phyloP scores from a whole-genome alignment of 1,140 invertebrate species.

The Charaxes varanes region DNA sequence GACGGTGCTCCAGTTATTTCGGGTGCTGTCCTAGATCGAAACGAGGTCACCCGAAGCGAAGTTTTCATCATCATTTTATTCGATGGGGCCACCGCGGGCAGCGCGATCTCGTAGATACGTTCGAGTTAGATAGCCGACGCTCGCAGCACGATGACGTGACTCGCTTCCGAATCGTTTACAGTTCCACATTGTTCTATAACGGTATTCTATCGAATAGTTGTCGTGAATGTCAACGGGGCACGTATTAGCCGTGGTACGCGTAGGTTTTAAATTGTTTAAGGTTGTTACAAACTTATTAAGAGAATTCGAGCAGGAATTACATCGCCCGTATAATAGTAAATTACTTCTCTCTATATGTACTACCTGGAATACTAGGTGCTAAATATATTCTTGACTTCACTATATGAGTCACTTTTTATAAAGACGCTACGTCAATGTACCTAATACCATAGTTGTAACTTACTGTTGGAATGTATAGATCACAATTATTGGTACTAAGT shows the following conservation, averaged over 20 bases:
- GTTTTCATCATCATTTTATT: conserved; percentile 66
- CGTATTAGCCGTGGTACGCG: conserved; percentile 4
- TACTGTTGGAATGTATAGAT: neutral
- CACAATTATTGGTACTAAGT: conserved; percentile 17
- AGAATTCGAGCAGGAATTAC: neutral
- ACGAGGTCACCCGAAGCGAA: conserved; percentile 55
- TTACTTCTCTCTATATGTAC: too few relatives aligned
- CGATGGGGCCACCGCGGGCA: conserved; percentile 57
- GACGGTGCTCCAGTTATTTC: conserved; percentile 69
- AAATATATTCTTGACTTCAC: too few relatives aligned
- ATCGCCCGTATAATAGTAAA: conserved; percentile 12
- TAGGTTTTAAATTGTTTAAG: too few relatives aligned
- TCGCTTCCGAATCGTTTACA: conserved; percentile 26
- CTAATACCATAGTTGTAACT: conserved; percentile 9
- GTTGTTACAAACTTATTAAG: neutral
- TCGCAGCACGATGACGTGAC: conserved; percentile 25
- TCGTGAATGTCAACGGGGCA: neutral
- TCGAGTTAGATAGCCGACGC: conserved; percentile 34
- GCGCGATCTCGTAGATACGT: conserved; percentile 41
- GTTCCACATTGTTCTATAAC: conserved; percentile 26
- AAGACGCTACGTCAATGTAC: neutral
- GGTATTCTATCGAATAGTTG: conserved; percentile 22
- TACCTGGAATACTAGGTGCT: too few relatives aligned
- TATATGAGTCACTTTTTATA: neutral
- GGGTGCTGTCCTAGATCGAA: conserved; percentile 61